Evolutionary conservation across 2,888 invertebrate genomes (phyloP).

Genomic region (Drosophila setosimentum): DNA sequence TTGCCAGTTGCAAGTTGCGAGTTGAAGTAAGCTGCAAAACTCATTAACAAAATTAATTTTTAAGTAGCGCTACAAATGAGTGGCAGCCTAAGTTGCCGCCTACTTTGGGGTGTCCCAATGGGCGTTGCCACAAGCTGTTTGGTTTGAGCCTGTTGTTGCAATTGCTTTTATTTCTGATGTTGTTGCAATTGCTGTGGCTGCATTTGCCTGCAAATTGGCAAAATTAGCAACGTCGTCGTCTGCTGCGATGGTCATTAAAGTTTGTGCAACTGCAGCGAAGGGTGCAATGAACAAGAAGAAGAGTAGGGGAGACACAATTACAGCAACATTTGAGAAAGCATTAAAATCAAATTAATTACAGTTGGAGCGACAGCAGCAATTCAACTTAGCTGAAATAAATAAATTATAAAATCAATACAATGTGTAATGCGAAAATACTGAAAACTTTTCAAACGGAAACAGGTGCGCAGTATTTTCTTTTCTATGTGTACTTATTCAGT

Average conservation of each 20-base stretch:
- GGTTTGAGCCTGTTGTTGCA: constrained; percentile 32
- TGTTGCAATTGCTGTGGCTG: constrained; percentile 41
- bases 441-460: constrained; percentile 25
- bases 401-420: constrained; percentile 77
- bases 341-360: constrained; percentile 80
- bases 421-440: constrained; percentile 21
- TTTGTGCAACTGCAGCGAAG: constrained; percentile 53
- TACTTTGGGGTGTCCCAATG: constrained; percentile 13
- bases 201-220: constrained; percentile 68
- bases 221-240: constrained; percentile 66
- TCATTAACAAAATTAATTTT: constrained; percentile 84
- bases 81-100: constrained; percentile 66
- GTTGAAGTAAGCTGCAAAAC: constrained; percentile 72
- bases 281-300: constrained; percentile 10
- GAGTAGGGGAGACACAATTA: neutral
- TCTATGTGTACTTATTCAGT: neutral
- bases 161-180: constrained; percentile 5
- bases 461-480: constrained; percentile 30
- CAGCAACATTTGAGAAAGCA: constrained; percentile 70
- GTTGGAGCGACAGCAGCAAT: constrained; percentile 52
- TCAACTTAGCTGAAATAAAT: constrained; percentile 62
- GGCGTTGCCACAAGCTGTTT: constrained; percentile 60
- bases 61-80: constrained; percentile 78
- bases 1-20: constrained; percentile 32
- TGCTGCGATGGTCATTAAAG: constrained; percentile 68